A percentile compares a stretch with the other conserved stretches of the same genome.
These are phyloP conservation scores for Bombus huntii DNA, from an alignment of 1,140 invertebrate genomes.

Conservation along the genomic window DNA sequence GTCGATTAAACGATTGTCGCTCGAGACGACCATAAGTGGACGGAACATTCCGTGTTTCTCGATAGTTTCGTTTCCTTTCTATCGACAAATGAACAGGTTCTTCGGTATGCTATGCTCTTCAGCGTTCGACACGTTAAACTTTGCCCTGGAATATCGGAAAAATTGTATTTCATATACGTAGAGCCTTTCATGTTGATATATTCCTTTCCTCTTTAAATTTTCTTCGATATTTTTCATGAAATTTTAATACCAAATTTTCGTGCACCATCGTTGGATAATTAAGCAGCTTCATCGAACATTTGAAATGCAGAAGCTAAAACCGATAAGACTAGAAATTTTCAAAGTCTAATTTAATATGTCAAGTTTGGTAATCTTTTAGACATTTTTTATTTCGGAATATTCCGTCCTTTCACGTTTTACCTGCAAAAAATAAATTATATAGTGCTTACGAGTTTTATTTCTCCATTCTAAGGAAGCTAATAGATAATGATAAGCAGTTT, in stretches of 20 bases:
- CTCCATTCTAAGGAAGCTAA: too few relatives aligned
- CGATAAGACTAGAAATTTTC: not conserved
- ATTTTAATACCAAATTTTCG: not conserved
- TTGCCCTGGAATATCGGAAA: not conserved
- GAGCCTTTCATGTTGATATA: not conserved
- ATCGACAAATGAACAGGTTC: conserved; percentile 1
- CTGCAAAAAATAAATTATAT: too few relatives aligned
- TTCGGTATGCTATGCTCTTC: not conserved
- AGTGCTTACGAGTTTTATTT: too few relatives aligned
- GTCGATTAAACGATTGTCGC: not conserved
- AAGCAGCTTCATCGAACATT: not conserved
- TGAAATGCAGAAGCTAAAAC: not conserved
- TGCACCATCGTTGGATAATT: not conserved
- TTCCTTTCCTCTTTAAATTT: not conserved
- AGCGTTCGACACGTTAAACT: not conserved
- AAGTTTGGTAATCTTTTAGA: too few relatives aligned
- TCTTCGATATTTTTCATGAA: not conserved
- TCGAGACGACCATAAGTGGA: not conserved
- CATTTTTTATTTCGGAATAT: too few relatives aligned
- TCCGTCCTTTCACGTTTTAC: too few relatives aligned
- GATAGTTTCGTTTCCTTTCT: not conserved
- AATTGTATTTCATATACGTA: not conserved
- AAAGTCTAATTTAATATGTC: too few relatives aligned
- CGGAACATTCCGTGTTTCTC: not conserved
- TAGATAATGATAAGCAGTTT: not conserved